Conservation (phyloP, 1,140 invertebrate genomes). For the Rhagoletis pomonella region DNA sequence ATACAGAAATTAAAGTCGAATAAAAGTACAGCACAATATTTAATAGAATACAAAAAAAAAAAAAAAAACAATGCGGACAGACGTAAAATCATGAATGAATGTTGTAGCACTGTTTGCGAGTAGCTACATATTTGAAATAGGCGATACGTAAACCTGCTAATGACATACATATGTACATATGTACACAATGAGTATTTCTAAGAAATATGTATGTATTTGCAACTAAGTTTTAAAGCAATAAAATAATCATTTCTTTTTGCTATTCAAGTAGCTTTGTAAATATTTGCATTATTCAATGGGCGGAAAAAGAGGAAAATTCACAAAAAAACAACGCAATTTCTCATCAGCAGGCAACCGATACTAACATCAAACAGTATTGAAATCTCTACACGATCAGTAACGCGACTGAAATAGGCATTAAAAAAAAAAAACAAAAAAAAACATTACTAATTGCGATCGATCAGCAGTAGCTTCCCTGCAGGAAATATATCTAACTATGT, state of each 20-base stretch:
- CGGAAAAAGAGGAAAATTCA: not conserved
- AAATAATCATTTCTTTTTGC: not conserved
- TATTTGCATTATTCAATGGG: not conserved
- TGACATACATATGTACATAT: not conserved
- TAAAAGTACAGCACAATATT: not conserved
- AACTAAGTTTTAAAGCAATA: not conserved
- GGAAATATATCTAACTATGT: too few relatives aligned
- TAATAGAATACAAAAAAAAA: not conserved
- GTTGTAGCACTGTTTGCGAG: not conserved
- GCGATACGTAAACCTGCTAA: not conserved
- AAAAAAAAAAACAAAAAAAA: not conserved
- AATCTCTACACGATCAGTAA: slow-evolving; percentile 9
- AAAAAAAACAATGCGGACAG: not conserved
- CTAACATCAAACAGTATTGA: not conserved
- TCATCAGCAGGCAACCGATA: not conserved
- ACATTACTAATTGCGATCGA: slow-evolving; percentile 12
- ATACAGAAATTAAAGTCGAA: not conserved
- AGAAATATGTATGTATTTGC: not conserved
- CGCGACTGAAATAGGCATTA: not conserved
- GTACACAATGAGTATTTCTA: not conserved
- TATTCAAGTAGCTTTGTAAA: slow-evolving; percentile 5
- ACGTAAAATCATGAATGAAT: slow-evolving; percentile 40
- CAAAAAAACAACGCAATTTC: not conserved
- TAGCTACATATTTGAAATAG: not conserved
- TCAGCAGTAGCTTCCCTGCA: not conserved